These are phyloP conservation scores for Sympetrum striolatum DNA, from an alignment of 2,888 invertebrate genomes.

Conservation along the genomic window DNA sequence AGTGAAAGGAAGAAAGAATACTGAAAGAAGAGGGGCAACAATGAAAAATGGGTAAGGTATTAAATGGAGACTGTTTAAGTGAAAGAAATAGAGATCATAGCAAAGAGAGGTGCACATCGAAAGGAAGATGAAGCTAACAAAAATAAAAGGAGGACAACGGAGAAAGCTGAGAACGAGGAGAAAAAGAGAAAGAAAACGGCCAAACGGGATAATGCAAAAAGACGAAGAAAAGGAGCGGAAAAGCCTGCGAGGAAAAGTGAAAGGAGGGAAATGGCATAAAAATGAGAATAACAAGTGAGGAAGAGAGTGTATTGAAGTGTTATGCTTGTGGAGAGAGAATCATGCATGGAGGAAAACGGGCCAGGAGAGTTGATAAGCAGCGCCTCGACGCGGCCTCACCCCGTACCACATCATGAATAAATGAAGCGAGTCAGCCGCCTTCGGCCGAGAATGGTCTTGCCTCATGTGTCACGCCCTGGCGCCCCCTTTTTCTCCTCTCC, in stretches of 20 bases:
- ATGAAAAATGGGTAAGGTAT: too few relatives aligned
- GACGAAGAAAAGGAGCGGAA: background rate
- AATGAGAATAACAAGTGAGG: background rate
- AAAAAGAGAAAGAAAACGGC: background rate
- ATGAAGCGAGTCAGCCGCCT: constrained; percentile 39
- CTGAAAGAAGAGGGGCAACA: too few relatives aligned
- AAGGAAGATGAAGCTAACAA: too few relatives aligned
- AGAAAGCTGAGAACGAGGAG: background rate
- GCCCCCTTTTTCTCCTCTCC: background rate
- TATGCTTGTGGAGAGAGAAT: too few relatives aligned
- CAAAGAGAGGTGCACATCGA: too few relatives aligned
- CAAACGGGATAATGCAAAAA: too few relatives aligned
- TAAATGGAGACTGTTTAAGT: too few relatives aligned
- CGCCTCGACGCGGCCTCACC: constrained; percentile 29
- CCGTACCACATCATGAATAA: constrained; percentile 37
- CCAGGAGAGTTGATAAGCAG: constrained; percentile 15
- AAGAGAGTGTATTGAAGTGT: too few relatives aligned
- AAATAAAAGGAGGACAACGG: too few relatives aligned
- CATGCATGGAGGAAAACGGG: background rate
- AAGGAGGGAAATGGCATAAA: background rate
- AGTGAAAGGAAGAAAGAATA: too few relatives aligned
- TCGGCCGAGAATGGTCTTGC: constrained; percentile 5
- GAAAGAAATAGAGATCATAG: too few relatives aligned
- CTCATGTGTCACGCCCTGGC: background rate
- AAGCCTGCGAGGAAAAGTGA: background rate